phyloP scores from a whole-genome alignment of 2,888 invertebrate genomes.

The Rotaria sp. region DNA sequence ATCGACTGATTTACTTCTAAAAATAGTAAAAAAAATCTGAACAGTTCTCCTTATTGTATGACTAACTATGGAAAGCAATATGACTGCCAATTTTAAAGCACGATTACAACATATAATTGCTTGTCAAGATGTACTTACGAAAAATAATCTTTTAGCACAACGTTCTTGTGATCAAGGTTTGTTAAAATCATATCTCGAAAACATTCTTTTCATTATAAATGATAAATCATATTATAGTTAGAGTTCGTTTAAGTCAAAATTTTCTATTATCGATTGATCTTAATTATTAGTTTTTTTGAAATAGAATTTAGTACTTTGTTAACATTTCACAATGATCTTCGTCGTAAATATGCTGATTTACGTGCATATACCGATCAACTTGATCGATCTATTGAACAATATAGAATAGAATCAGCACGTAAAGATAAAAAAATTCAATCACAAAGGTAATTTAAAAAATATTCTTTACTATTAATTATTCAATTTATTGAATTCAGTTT shows the following conservation, averaged over 20 bases:
- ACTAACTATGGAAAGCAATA: background rate
- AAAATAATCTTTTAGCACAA: background rate
- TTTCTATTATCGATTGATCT: too few relatives aligned
- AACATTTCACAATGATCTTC: background rate
- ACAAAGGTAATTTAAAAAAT: background rate
- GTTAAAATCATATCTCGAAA: background rate
- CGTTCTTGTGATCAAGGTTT: background rate
- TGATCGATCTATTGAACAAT: background rate
- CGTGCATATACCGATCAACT: background rate
- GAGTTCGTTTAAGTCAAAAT: too few relatives aligned
- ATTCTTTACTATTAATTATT: background rate
- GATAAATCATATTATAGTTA: too few relatives aligned
- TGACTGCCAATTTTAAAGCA: background rate
- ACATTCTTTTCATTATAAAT: background rate
- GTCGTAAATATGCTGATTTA: slow-evolving; percentile 15
- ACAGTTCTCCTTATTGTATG: background rate
- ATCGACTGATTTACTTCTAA: too few relatives aligned
- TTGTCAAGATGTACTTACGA: background rate
- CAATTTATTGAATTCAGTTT: background rate
- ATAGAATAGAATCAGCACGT: background rate
- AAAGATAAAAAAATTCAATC: slow-evolving; percentile 29
- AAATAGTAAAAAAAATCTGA: background rate
- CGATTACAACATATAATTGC: background rate
- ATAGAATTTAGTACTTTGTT: slow-evolving; percentile 4
- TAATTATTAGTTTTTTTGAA: background rate